Evolutionary conservation across 2,113 vertebrate species (phyloP).

Genomic region (Uria aalge): DNA sequence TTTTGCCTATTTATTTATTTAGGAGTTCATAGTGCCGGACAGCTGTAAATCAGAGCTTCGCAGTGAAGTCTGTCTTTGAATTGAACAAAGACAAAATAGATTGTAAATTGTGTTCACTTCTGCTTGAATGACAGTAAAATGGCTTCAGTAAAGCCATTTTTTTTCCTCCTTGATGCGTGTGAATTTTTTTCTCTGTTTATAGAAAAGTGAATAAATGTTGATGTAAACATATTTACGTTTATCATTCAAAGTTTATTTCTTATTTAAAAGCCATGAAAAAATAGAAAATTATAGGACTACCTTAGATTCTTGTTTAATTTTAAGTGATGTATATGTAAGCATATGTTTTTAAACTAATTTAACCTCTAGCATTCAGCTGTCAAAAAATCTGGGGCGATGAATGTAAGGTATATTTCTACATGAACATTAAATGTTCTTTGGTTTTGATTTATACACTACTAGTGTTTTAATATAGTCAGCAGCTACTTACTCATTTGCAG

Average conservation of each 20-base stretch:
- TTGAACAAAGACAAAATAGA: not conserved
- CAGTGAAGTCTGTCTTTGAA: slow-evolving; percentile 14
- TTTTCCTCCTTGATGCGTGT: not conserved
- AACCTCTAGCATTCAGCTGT: not conserved
- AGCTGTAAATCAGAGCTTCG: slow-evolving; percentile 30
- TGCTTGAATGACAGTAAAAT: not conserved
- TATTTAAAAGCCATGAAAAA: not conserved
- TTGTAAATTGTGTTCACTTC: slow-evolving; percentile 2
- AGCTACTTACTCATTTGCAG: not conserved
- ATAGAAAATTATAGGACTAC: not conserved
- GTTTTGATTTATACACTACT: not conserved
- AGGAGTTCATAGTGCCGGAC: not conserved
- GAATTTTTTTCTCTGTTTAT: not conserved
- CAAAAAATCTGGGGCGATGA: not conserved
- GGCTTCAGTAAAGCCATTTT: not conserved
- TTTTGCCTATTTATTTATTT: not conserved
- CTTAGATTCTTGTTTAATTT: not conserved
- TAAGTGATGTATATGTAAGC: not conserved
- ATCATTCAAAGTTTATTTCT: not conserved
- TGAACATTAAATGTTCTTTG: not conserved
- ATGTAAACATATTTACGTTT: not conserved
- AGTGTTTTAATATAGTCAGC: not conserved
- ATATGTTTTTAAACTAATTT: not conserved
- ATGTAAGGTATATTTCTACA: not conserved
- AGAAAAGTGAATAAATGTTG: not conserved